phyloP scores from a whole-genome alignment of 2,888 invertebrate species.

The Campopleginae sp. region DNA sequence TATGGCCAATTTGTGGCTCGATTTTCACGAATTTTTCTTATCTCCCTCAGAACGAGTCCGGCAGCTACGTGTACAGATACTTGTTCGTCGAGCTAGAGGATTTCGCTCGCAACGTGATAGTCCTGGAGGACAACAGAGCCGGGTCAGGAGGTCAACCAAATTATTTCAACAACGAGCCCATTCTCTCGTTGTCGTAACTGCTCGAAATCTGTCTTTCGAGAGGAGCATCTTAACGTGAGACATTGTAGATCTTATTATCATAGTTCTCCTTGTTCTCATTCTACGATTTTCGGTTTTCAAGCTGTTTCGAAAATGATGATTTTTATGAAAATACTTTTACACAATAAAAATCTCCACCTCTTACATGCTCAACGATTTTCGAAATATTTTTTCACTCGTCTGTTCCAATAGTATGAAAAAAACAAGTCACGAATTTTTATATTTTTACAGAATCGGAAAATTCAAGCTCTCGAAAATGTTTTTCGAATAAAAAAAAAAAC shows the following conservation, averaged over 20 bases:
- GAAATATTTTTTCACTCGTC: background rate
- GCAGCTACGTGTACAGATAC: constrained; percentile 92
- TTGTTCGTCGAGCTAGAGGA: constrained; percentile 93
- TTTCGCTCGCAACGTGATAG: constrained; percentile 90
- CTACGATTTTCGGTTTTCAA: background rate
- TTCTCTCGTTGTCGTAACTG: constrained; percentile 54
- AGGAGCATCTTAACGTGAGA: constrained; percentile 2
- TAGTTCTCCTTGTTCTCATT: background rate
- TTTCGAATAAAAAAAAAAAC: background rate
- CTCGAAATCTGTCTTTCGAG: background rate
- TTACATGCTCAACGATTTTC: background rate
- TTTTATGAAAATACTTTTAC: constrained; percentile 6
- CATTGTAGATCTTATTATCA: constrained; percentile 17
- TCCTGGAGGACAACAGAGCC: constrained; percentile 91
- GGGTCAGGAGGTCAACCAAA: constrained; percentile 69
- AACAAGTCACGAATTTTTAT: background rate
- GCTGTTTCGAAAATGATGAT: constrained; percentile 12
- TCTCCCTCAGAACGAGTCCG: constrained; percentile 89
- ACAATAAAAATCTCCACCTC: background rate
- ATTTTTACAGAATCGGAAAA: background rate
- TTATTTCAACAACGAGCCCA: constrained; percentile 75
- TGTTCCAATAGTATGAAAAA: background rate
- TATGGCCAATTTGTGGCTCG: background rate
- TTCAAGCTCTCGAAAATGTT: background rate
- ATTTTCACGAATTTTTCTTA: constrained; percentile 6